Base-by-base conservation (phyloP, 2,888 invertebrate genomes). In the Rhimphoctona megacephalus region DNA sequence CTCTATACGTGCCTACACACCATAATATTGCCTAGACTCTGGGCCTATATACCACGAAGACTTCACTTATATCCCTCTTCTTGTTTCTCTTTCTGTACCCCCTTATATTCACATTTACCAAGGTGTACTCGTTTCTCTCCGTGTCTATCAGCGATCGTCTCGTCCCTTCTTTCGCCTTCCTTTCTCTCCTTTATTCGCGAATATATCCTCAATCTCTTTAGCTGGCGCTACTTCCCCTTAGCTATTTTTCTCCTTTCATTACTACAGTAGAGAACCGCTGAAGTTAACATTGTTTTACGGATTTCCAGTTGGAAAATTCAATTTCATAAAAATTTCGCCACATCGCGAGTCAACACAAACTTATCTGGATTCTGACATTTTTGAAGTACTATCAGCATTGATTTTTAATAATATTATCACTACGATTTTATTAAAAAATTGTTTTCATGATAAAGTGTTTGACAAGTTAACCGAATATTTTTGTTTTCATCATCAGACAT, bases 121-220 rank as follows among this genome's bases (percentile, higher is more conserved):
- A 76, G 69, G 17, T 77, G 86, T 83, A 77, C 86, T 80, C 86
- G 83, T 86, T 83, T 77, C 81, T 80, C 83, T 86, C 66, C 77
- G 80, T 80, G 83, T 86, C 86, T 83, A 86, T 86, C 86, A 80
- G 83, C 66, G 67, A 86, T 86, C 86, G 80, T 81, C 83, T 80
- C 77, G 72, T 66, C 70, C 81, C 30, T 80, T 72, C 57, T 70
- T 49, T 72, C 66, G 19, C 52, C 36, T 25, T 54, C n/a, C 33
- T 52, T 49, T 54, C 79, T 25, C n/a, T 57, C 39, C 43, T 80
- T 61, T 46, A 64, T 74, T 76, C 74, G 43, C 73, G 19, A 69
- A 76, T 54, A n/a, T 39, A 79, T 54, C 66, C 80, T 54, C 76
- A 46, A 82, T 78, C 78, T 85, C 67, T 73, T 74, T 73, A 30